Evolutionary conservation across 53 echinoderm and acorn worm species (phyloP).

Genomic region (Holothuria leucospilota): DNA sequence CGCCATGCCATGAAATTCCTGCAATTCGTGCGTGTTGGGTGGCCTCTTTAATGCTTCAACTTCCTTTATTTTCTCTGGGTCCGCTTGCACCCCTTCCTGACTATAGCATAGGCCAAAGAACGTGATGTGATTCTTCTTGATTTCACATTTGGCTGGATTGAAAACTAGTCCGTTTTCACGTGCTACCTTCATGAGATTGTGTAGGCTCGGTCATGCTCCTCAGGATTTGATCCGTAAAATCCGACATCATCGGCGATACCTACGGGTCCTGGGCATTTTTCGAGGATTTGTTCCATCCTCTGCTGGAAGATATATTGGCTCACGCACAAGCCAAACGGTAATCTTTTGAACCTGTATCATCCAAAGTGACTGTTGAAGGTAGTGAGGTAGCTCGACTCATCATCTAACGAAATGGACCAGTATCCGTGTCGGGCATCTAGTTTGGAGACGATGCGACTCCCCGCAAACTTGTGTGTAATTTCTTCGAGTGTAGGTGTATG

Average conservation of each 20-base stretch:
- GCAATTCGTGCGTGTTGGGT: slow-evolving; percentile 27
- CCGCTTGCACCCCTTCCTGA: slow-evolving; percentile 48
- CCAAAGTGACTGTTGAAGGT: slow-evolving; percentile 79
- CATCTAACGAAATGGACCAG: slow-evolving; percentile 53
- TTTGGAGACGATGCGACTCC: slow-evolving; percentile 59
- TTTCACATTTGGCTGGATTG: slow-evolving; percentile 63
- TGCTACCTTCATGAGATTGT: slow-evolving; percentile 51
- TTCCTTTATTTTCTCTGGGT: slow-evolving; percentile 50
- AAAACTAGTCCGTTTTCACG: slow-evolving; percentile 60
- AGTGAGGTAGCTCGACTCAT: slow-evolving; percentile 59
- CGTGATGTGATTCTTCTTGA: slow-evolving; percentile 38
- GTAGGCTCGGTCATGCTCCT: slow-evolving; percentile 60
- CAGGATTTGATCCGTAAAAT: slow-evolving; percentile 42
- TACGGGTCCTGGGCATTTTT: slow-evolving; percentile 66
- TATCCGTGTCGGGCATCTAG: slow-evolving; percentile 78
- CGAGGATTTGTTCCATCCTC: slow-evolving; percentile 75
- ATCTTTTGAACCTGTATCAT: slow-evolving; percentile 62
- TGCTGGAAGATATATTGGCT: slow-evolving; percentile 77
- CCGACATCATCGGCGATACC: slow-evolving; percentile 75
- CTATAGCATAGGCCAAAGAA: slow-evolving; percentile 58
- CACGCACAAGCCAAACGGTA: slow-evolving; percentile 71
- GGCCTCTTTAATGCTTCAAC: slow-evolving; percentile 47
- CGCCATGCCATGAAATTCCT: slow-evolving; percentile 60
- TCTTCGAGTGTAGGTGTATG: slow-evolving; percentile 74
- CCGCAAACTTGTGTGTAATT: slow-evolving; percentile 58